Conservation (phyloP, 2,113 vertebrate genomes). For the Onychostruthus taczanowskii region DNA sequence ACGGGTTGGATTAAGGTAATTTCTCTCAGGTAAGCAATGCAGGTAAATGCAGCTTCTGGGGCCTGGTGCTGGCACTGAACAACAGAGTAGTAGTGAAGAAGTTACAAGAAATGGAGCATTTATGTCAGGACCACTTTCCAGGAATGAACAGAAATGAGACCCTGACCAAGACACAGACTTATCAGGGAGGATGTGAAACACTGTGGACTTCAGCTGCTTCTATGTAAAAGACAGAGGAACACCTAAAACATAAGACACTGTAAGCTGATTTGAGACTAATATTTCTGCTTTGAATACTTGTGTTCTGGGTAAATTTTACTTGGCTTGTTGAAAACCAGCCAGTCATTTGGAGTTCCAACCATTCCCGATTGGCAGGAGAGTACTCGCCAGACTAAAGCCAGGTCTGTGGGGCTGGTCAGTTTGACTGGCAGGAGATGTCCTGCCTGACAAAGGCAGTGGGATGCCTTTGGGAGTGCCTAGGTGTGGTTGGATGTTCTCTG, state of each 20-base stretch:
- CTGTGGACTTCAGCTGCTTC: background rate
- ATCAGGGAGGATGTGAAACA: background rate
- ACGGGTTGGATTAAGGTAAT: background rate
- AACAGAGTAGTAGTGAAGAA: background rate
- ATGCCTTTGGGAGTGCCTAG: background rate
- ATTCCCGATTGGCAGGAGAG: background rate
- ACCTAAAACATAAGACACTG: background rate
- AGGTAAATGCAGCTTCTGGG: background rate
- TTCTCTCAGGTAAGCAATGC: background rate
- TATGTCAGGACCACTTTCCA: background rate
- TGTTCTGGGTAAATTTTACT: background rate
- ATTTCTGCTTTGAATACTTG: background rate
- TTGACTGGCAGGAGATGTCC: background rate
- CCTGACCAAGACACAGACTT: background rate
- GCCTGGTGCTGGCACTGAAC: background rate
- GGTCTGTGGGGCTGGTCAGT: background rate
- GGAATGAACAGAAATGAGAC: background rate
- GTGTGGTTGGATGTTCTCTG: fast-evolving
- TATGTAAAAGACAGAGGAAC: background rate
- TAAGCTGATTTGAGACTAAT: background rate
- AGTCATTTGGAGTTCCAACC: background rate
- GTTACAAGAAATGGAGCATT: background rate
- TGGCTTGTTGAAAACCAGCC: background rate
- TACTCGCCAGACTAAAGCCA: background rate
- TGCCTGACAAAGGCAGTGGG: background rate